A percentile compares a stretch with the other conserved stretches of the same genome.
phyloP scores from a whole-genome alignment of 2,888 invertebrate species.

The Leptinotarsa tumamoca region DNA sequence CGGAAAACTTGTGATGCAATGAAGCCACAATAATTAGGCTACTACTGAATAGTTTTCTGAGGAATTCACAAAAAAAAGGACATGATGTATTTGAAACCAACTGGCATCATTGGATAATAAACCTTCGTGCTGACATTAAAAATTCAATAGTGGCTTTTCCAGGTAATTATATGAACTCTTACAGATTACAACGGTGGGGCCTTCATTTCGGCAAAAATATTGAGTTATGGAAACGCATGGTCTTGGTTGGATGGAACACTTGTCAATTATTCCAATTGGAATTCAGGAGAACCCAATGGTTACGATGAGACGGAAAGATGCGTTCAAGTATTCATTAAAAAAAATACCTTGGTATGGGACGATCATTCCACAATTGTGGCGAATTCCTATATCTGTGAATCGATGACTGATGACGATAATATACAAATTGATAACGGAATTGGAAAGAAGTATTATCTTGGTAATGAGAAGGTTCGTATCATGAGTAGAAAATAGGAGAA shows the following conservation, averaged over 20 bases:
- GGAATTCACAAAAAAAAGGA: too few species aligned
- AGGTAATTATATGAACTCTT: background rate
- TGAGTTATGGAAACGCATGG: background rate
- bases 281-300: background rate
- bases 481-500: background rate
- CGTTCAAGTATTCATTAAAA: background rate
- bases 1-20: too few species aligned
- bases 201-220: background rate
- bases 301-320: background rate
- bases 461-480: background rate
- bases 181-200: background rate
- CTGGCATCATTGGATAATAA: too few species aligned
- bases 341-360: background rate
- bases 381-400: background rate
- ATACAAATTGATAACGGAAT: background rate
- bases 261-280: background rate
- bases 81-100: too few species aligned
- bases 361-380: background rate
- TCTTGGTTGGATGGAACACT: background rate
- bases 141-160: too few species aligned
- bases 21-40: too few species aligned
- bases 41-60: too few species aligned
- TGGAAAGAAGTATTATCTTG: background rate
- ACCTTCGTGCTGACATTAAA: too few species aligned
- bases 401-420: background rate